phyloP scores from a whole-genome alignment of 2,888 invertebrate genomes.

The Syrista parreyssii region DNA sequence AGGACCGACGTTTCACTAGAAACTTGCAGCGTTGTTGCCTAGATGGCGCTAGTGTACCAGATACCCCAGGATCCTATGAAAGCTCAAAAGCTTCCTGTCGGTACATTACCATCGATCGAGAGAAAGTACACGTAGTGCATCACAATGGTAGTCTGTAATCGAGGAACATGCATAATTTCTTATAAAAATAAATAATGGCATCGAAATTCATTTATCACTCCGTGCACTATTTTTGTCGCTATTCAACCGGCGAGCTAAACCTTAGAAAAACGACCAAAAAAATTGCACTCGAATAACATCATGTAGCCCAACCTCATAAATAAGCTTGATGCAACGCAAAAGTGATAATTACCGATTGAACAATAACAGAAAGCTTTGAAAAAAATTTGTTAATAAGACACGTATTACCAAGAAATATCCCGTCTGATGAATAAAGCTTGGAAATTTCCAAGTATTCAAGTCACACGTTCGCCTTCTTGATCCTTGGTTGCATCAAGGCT shows the following conservation, averaged over 20 bases:
- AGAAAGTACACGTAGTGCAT: not conserved
- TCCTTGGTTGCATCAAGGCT: slow-evolving; percentile 34
- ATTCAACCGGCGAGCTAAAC: not conserved
- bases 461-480: slow-evolving; percentile 10
- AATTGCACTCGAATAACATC: not conserved
- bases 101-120: slow-evolving; percentile 42
- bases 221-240: not conserved
- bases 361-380: not conserved
- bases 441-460: slow-evolving; percentile 44
- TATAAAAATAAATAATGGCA: not conserved
- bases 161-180: not conserved
- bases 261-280: too few species aligned
- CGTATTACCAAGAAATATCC: not conserved
- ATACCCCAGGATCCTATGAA: not conserved
- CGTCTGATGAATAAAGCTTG: slow-evolving; percentile 36
- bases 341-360: not conserved
- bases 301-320: not conserved
- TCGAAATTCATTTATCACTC: not conserved
- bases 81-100: slow-evolving; percentile 34
- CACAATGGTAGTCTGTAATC: not conserved
- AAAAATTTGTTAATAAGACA: slow-evolving; percentile 27
- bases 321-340: not conserved
- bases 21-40: slow-evolving; percentile 29
- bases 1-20: slow-evolving; percentile 37
- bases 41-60: slow-evolving; percentile 43